Percentiles rank a stretch among this genome's conserved stretches.
Evolutionary conservation across 1,140 invertebrate genomes (phyloP).

Genomic region (Zaprionus lachaisei): DNA sequence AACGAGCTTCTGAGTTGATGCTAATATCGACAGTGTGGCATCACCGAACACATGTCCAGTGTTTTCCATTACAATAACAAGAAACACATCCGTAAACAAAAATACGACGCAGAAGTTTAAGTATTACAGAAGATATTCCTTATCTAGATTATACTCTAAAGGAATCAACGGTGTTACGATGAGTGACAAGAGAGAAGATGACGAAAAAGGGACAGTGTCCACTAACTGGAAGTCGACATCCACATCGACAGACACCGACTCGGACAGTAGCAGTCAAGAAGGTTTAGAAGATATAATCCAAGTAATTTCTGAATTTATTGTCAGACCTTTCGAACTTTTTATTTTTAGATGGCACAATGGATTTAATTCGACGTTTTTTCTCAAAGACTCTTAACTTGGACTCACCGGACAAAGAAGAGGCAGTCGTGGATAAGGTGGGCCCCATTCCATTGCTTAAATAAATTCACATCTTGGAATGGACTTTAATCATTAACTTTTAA

Average conservation of each 20-base stretch:
- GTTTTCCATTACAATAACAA: slow-evolving; percentile 26
- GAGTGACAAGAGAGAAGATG: slow-evolving; percentile 25
- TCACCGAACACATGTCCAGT: slow-evolving; percentile 14
- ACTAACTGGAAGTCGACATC: slow-evolving; percentile 8
- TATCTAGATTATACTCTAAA: background rate
- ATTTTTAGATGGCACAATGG: slow-evolving; percentile 55
- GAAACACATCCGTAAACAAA: slow-evolving; percentile 23
- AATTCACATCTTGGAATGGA: background rate
- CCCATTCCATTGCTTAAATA: background rate
- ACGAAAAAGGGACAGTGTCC: slow-evolving; percentile 3
- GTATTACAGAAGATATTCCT: background rate
- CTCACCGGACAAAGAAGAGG: slow-evolving; percentile 10
- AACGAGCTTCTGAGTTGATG: background rate
- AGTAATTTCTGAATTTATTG: slow-evolving; percentile 16
- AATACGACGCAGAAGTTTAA: slow-evolving; percentile 16
- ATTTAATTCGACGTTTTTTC: slow-evolving; percentile 63
- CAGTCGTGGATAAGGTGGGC: slow-evolving; percentile 54
- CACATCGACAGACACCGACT: slow-evolving; percentile 11
- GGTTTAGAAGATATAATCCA: slow-evolving; percentile 15
- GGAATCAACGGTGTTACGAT: slow-evolving; percentile 1
- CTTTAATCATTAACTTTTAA: background rate
- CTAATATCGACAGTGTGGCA: slow-evolving; percentile 1
- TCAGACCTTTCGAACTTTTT: background rate
- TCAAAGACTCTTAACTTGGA: slow-evolving; percentile 51
- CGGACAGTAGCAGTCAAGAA: slow-evolving; percentile 18